Base-by-base conservation (phyloP, 2,113 vertebrate genomes). In the Athene cunicularia region DNA sequence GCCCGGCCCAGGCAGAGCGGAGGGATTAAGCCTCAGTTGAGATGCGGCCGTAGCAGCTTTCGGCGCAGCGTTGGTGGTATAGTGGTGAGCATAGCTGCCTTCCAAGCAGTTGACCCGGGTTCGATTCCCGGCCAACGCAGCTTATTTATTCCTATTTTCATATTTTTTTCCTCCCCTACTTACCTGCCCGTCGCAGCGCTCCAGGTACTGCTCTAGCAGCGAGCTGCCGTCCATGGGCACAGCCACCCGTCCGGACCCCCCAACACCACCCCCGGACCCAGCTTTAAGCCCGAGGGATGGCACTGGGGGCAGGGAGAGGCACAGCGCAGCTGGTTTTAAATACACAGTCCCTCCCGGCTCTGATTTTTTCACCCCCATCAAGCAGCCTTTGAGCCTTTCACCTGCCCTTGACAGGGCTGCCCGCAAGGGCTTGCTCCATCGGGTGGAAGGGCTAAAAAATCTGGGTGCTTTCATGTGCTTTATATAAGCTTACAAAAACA, bases 31-130 rank as follows among this genome's bases (percentile, higher is more conserved):
- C 6, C 19, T 5, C 8, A 47, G 10, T 47, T 88, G 0, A 0
- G 5, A 1, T 0, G 0, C 4, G 1, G 30, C 9, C 20, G 1
- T 8, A 21, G 3, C 8, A 3, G 1, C 0, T 0, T 0, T 0
- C 23, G 20, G 0, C 3, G 2, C 2, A 0, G 68, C 90, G 93
- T 96, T 98, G 98, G 98, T 98, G 97, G 98, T 98, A 98, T 98
- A 98, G 98, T 98, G 98, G 98, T 98, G 91, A 98, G 98, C 98
- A 98, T 98, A 98, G 98, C 98, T 98, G 98, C 98, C 98, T 98
- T 98, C 98, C 97, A 98, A 98, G 97, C 97, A 98, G 97, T 97
- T 98, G 97, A 97, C 97, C 98, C 95, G 96, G 96, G 96, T 97
- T 96, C 96, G 96, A 97, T 97, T 97, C 96, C 96, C 95, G 96